phyloP scores from a whole-genome alignment of 2,797 vertebrate genomes.

The Discoglossus pictus region DNA sequence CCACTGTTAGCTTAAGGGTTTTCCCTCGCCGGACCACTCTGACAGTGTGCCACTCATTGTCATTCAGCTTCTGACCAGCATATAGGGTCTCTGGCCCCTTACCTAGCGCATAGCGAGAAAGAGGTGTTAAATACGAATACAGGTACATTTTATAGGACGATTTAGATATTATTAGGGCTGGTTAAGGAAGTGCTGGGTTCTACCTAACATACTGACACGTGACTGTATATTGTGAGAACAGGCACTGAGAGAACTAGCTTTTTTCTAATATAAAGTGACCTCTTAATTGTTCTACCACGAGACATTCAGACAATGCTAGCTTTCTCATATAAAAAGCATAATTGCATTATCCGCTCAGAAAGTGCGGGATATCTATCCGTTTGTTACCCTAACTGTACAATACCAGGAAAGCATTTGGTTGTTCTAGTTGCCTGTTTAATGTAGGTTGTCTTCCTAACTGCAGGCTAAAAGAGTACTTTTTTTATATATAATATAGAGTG shows the following conservation, averaged over 20 bases:
- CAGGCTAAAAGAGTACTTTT: not conserved
- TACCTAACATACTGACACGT: not conserved
- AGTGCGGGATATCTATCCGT: not conserved
- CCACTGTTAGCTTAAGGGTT: constrained; percentile 95
- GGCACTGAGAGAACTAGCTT: too few species aligned
- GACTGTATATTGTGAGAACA: not conserved
- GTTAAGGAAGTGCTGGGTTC: not conserved
- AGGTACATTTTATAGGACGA: not conserved
- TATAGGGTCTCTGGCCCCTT: constrained; percentile 98
- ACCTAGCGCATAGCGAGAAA: constrained; percentile 73
- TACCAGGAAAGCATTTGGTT: not conserved
- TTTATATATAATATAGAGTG: not conserved
- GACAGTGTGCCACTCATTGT: constrained; percentile 99
- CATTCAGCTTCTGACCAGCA: constrained; percentile 98
- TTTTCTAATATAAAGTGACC: too few species aligned
- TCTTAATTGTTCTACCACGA: too few species aligned
- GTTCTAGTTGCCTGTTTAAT: not conserved
- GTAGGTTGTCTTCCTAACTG: not conserved
- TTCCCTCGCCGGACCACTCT: constrained; percentile 95
- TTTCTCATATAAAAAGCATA: too few species aligned
- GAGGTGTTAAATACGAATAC: constrained; percentile 23
- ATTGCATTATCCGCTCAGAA: too few species aligned
- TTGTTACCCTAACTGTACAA: not conserved
- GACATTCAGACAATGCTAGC: too few species aligned
- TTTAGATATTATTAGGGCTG: constrained; percentile 9